Base-by-base conservation (phyloP, 2,888 invertebrate genomes). In the Phalangium opilio region DNA sequence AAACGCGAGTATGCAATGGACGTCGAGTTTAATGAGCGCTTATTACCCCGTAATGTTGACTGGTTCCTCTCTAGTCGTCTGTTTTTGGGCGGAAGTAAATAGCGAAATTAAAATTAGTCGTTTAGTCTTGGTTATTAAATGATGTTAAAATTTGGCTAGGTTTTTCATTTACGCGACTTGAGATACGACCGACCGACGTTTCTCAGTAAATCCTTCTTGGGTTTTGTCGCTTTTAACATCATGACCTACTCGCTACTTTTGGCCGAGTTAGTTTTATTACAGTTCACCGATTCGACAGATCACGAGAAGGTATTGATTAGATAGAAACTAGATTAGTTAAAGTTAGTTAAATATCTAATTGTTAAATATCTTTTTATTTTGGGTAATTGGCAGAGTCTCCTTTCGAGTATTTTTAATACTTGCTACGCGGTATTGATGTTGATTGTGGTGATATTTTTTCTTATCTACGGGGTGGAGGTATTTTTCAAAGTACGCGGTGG, bases 1-100 rank as follows among this genome's bases (percentile, higher is more conserved):
- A 34, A 54, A 57, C 48, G 53, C 55, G 41, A 56, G 57, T 18
- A 80, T 83, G 59, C 79, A 81, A 55, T 87, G 87, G 87, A 80
- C 87, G 10, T 78, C 80, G 50, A 84, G 83, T 63, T 73, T 90
- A 40, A 74, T 86, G 59, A 85, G 85, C 19, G 86, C 87, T 0
- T 90, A 86, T 69, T 90, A 89, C 68, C 87, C 89, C 1, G 73
- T 90, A 40, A 72, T 89, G 49, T 75, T 89, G 73, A 83, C 86
- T 10, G 85, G 87, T 44, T 82, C 86, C 1, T 89, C 89, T 0
- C 73, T 89, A 50, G 81, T 90, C 57, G 87, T 89, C 55, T 90
- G 90, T 68, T 84, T 87, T 65, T 89, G 89, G 89, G 89, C 89
- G 36, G 89, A 90, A 78, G 84, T 83, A 67, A 75, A 77, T 72